Evolutionary conservation across 2,797 vertebrate genomes (phyloP).

Genomic region (Megalops cyprinoides): DNA sequence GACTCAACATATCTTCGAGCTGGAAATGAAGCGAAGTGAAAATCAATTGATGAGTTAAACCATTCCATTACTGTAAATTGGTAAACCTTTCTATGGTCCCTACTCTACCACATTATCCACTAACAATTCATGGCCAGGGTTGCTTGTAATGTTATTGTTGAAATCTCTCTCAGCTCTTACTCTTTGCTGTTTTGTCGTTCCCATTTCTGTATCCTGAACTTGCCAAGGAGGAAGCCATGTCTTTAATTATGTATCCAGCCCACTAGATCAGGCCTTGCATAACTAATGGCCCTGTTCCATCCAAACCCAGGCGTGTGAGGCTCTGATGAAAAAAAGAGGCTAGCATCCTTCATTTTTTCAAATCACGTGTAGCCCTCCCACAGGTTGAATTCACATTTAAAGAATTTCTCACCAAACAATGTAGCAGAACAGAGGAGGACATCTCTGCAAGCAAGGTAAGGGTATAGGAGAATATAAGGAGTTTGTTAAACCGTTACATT

Average conservation of each 20-base stretch:
- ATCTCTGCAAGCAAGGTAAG: background rate
- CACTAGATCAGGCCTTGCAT: slow-evolving; percentile 38
- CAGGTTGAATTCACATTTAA: background rate
- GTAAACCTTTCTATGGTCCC: no score
- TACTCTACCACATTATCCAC: background rate
- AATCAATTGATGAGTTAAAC: background rate
- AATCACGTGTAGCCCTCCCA: background rate
- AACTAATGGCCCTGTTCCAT: slow-evolving; percentile 33
- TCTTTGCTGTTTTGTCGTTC: slow-evolving; percentile 27
- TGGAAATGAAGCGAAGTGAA: background rate
- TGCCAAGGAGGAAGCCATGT: slow-evolving; percentile 29
- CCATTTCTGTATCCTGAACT: slow-evolving; percentile 26
- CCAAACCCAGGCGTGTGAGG: slow-evolving; percentile 25
- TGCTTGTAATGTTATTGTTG: slow-evolving; percentile 27
- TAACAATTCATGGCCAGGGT: background rate
- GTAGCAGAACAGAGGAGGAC: background rate
- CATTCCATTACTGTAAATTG: background rate
- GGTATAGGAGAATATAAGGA: background rate
- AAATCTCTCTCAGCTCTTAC: slow-evolving; percentile 18
- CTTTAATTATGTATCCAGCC: slow-evolving; percentile 42
- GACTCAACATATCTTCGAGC: background rate
- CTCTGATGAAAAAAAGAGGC: slow-evolving; percentile 8
- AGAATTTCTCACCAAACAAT: background rate
- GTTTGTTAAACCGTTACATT: no score
- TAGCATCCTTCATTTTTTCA: background rate